These are phyloP conservation scores for Clarias pachynema DNA, from an alignment of 2,797 vertebrate species.

Conservation along the genomic window DNA sequence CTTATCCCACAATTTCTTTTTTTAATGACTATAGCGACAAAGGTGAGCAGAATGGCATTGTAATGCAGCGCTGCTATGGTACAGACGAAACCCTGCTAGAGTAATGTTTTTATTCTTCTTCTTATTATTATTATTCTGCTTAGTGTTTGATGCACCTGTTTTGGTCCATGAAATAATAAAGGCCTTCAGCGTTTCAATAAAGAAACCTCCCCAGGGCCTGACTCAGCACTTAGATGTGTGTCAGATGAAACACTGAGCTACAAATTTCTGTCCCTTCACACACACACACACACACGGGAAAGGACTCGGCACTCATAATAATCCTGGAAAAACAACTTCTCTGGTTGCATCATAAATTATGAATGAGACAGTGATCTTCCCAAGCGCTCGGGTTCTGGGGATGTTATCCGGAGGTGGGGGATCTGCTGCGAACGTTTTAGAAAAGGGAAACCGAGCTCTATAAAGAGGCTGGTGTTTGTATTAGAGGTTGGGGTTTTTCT, in stretches of 20 bases:
- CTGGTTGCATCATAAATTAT: conserved; percentile 29
- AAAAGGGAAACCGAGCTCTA: background rate
- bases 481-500: background rate
- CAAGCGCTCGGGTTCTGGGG: background rate
- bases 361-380: conserved; percentile 24
- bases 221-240: conserved; percentile 28
- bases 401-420: background rate
- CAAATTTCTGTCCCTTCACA: background rate
- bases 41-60: background rate
- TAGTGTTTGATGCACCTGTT: conserved; percentile 13
- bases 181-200: conserved; percentile 28
- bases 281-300: background rate
- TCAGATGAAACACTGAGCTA: background rate
- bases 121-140: conserved; percentile 4
- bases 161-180: conserved; percentile 32
- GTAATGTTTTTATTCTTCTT: background rate
- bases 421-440: background rate
- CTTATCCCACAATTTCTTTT: background rate
- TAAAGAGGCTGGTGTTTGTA: background rate
- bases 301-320: background rate
- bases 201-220: conserved; percentile 26
- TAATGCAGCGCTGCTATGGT: background rate
- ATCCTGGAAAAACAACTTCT: conserved; percentile 3
- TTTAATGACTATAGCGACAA: background rate
- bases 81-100: background rate